A percentile compares a stretch with the other conserved stretches of the same genome.
Conservation (phyloP, 2,888 invertebrate genomes). For the Diplazon laetatorius region DNA sequence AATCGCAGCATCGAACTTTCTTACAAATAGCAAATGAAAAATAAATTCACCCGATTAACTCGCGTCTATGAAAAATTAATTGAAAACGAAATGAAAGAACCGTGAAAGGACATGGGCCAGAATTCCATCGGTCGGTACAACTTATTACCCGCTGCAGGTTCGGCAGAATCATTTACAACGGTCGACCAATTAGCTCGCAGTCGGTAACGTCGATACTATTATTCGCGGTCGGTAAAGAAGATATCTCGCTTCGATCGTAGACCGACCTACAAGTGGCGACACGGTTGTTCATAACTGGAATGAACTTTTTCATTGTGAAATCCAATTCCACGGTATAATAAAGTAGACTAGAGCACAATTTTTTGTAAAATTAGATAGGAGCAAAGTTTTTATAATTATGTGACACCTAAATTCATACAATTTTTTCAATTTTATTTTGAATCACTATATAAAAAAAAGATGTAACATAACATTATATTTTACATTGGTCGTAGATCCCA, state of each 20-base stretch:
- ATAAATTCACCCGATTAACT: neutral
- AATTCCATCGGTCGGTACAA: neutral
- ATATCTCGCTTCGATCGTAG: neutral
- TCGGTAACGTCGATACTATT: conserved; percentile 16
- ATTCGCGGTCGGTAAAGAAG: conserved; percentile 6
- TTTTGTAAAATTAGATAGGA: too few species aligned
- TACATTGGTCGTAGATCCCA: too few species aligned
- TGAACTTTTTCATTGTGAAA: neutral
- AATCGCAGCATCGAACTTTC: neutral
- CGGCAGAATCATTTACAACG: neutral
- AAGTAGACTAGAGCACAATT: too few species aligned
- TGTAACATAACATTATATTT: too few species aligned
- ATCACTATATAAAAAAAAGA: too few species aligned
- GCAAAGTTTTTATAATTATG: too few species aligned
- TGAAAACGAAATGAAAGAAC: neutral
- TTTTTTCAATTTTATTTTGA: too few species aligned
- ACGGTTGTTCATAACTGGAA: neutral
- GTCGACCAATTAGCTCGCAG: neutral
- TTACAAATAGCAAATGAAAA: neutral
- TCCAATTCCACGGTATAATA: too few species aligned
- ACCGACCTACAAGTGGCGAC: conserved; percentile 10
- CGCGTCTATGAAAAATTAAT: neutral
- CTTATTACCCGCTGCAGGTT: conserved; percentile 32
- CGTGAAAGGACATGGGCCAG: neutral
- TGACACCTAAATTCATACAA: too few species aligned